phyloP scores from a whole-genome alignment of 2,888 invertebrate genomes.

The Merodon equestris region DNA sequence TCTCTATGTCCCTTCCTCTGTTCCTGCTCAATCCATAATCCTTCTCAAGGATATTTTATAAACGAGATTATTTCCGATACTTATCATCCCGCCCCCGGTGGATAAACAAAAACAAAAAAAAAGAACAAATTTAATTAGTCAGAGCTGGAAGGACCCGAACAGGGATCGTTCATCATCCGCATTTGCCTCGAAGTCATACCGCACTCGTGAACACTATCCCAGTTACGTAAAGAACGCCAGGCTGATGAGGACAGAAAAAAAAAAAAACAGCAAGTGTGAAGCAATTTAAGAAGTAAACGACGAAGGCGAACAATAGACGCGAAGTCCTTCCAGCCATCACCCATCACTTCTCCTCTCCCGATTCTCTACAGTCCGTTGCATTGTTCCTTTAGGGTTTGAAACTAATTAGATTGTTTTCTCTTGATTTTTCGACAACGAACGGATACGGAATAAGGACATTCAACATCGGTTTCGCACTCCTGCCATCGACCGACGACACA shows the following conservation, averaged over 20 bases:
- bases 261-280: slow-evolving; percentile 48
- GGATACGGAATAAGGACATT: not conserved
- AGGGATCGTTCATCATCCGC: slow-evolving; percentile 47
- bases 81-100: slow-evolving; percentile 48
- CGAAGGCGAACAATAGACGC: slow-evolving; percentile 54
- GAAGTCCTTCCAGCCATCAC: slow-evolving; percentile 46
- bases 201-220: slow-evolving; percentile 3
- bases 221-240: slow-evolving; percentile 10
- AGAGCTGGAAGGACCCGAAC: slow-evolving; percentile 22
- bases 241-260: slow-evolving; percentile 8
- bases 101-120: slow-evolving; percentile 8
- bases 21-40: slow-evolving; percentile 49
- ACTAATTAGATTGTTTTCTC: slow-evolving; percentile 67
- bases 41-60: slow-evolving; percentile 63
- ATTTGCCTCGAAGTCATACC: slow-evolving; percentile 53
- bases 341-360: not conserved
- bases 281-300: slow-evolving; percentile 34
- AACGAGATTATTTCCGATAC: slow-evolving; percentile 68
- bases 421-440: slow-evolving; percentile 56
- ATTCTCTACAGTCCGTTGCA: slow-evolving; percentile 6
- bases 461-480: not conserved
- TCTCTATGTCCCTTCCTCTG: slow-evolving; percentile 8
- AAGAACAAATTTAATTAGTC: slow-evolving; percentile 61
- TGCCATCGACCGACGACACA: slow-evolving; percentile 30
- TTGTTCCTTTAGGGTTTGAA: slow-evolving; percentile 45